These are phyloP conservation scores for Epizoanthus fatuus DNA, from an alignment of 92 coral and sea anemone genomes.

Conservation along the genomic window DNA sequence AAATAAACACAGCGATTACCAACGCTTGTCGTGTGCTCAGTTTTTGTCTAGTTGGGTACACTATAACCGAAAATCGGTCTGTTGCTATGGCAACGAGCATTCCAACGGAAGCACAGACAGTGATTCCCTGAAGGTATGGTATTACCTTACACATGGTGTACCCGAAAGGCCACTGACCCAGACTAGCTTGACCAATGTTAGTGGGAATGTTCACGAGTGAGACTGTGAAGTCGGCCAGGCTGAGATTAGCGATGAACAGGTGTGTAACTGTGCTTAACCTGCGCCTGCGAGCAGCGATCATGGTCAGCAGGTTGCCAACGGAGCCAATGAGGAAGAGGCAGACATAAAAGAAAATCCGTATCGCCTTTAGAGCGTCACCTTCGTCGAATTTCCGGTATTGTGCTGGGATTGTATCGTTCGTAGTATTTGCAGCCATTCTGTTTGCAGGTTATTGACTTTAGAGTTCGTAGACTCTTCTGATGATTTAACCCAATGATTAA, in stretches of 20 bases:
- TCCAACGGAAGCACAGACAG: constrained; percentile 70
- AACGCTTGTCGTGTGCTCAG: constrained; percentile 37
- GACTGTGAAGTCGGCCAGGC: constrained; percentile 72
- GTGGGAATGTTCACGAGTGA: constrained; percentile 61
- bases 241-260: constrained; percentile 68
- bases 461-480: too few species aligned
- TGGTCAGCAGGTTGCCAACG: constrained; percentile 64
- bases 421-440: constrained; percentile 5
- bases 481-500: too few species aligned
- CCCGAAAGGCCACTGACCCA: constrained; percentile 69
- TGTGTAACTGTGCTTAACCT: constrained; percentile 64
- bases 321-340: constrained; percentile 58
- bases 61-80: constrained; percentile 71
- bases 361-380: constrained; percentile 24
- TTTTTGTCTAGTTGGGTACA: constrained; percentile 48
- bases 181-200: constrained; percentile 56
- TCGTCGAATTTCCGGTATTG: constrained; percentile 24
- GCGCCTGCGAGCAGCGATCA: constrained; percentile 61
- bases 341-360: constrained; percentile 54
- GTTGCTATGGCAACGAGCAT: constrained; percentile 71
- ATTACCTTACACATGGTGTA: constrained; percentile 54
- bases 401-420: neutral
- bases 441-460: neutral
- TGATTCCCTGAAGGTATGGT: constrained; percentile 74
- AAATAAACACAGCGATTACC: constrained; percentile 41